Base-by-base conservation (phyloP, 2,888 invertebrate genomes). In the Zaprionus bogoriensis region DNA sequence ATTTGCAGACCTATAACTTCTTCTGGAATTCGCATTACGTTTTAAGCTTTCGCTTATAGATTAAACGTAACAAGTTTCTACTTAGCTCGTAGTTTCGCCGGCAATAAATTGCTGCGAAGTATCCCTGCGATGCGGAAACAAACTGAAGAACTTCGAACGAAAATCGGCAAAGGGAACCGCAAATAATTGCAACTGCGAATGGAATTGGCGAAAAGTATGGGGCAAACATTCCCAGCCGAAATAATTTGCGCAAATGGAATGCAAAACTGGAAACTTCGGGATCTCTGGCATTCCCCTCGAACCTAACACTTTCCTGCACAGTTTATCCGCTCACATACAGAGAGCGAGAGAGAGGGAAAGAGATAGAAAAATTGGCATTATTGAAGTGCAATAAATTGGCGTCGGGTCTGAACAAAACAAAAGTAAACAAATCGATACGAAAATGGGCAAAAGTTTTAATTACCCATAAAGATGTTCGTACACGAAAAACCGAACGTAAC, bases 361-460 rank as follows among this genome's bases (percentile, higher is more conserved):
- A 47, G 52, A 38, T 41, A 41, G 48, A 65, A 48, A 65, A 67
- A 69, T 58, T 69, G 46, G 64, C 74, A 71, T 77, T 85, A 87
- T 86, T 83, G 87, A 77, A 81, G 77, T 66, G 86, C 80, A 86
- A 86, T 86, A 87, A 86, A 86, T 87, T 83, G 50, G 55, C 58
- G 66, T 66, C 52, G 64, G 64, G 48, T 54, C 50, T 42, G 48
- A 73, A 55, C 68, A 30, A 46, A 51, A 46, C 53, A 46, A 47
- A 46, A 25, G 48, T 20, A 44, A 23, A 47, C 66, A 57, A 73
- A 76, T 72, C 72, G 61, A 68, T 74, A 74, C 53, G 73, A 67
- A 82, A 87, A 89, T 87, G 85, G 82, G 82, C 32, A 84, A 89
- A 88, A 88, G 79, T 88, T 88, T 88, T 88, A 88, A 88, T 88